Evolutionary conservation across 2,113 vertebrate genomes (phyloP).

Genomic region (Ameiurus melas): DNA sequence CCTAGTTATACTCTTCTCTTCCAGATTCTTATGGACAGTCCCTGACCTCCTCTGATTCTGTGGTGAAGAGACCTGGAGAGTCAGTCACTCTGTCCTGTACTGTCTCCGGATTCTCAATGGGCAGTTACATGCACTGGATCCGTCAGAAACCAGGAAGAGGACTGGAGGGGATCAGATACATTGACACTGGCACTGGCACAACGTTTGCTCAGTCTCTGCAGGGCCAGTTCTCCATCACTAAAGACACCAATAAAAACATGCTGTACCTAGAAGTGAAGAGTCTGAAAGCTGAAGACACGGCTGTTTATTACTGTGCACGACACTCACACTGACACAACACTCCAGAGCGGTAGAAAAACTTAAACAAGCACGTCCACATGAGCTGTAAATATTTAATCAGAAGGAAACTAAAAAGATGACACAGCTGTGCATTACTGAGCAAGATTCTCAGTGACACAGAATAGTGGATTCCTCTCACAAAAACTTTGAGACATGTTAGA

Average conservation of each 20-base stretch:
- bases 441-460: not conserved
- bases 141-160: conserved; percentile 48
- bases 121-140: conserved; percentile 27
- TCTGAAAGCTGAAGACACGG: no score
- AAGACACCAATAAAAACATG: no score
- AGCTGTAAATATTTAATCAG: no score
- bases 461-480: not conserved
- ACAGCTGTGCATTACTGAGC: not conserved
- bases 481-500: no score
- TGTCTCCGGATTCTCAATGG: conserved; percentile 37
- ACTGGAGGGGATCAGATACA: conserved; percentile 30
- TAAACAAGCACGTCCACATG: no score
- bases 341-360: no score
- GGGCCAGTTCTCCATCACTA: no score
- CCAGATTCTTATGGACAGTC: conserved; percentile 22
- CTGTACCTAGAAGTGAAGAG: no score
- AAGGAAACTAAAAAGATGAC: not conserved
- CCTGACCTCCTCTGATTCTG: conserved; percentile 35
- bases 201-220: no score
- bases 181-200: not conserved
- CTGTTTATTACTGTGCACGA: no score
- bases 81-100: conserved; percentile 50
- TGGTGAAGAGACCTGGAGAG: conserved; percentile 48
- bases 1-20: no score
- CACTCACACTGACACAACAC: no score